Base-by-base conservation (phyloP, 2,797 vertebrate genomes). In the Parotocinclus haroldoi region DNA sequence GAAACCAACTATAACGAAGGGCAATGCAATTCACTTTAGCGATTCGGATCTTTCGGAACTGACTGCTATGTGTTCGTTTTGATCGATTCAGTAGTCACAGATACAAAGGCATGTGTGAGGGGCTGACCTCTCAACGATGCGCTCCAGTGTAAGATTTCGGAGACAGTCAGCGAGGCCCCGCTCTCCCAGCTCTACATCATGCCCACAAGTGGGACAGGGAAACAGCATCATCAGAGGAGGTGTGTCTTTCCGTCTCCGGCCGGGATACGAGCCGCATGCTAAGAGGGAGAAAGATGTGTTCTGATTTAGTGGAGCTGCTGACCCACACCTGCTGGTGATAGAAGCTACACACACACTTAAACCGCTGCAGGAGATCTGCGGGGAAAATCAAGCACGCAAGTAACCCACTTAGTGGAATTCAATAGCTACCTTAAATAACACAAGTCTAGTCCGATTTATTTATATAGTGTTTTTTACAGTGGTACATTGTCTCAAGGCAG, bases 121-220 rank as follows among this genome's bases (percentile, higher is more conserved):
- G 27, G 5, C 27, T 27, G 27, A 99, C 73, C 96, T 90, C 79
- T 99, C 96, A 74, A 97, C 95, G 11, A 98, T 93, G 7, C 96
- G 91, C 80, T 99, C 96, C 86, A 99, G 85, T 0, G 95, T 98
- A 80, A 98, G 92, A 86, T 99, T 99, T 13, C 96, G 93, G 76
- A 96, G 92, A 49, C 96, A 95, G 73, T 94, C 93, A 0, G 90
- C 85, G 78, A 98, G 86, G 27, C 95, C 96, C 66, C 87, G 82
- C 78, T 98, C 95, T 0, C 94, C 95, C 19, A 99, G 89, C 81
- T 96, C 95, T 82, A 98, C 94, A 0, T 98, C 95, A 57, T 86
- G 85, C 76, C 88, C 89, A 85, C 96, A 98, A 77, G 91, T 87
- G 0, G 96, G 94, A 86, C 96, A 98, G 0, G 95, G 95, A 82